Evolutionary conservation across 2,797 vertebrate species (phyloP).

Genomic region (Danio tinwini): DNA sequence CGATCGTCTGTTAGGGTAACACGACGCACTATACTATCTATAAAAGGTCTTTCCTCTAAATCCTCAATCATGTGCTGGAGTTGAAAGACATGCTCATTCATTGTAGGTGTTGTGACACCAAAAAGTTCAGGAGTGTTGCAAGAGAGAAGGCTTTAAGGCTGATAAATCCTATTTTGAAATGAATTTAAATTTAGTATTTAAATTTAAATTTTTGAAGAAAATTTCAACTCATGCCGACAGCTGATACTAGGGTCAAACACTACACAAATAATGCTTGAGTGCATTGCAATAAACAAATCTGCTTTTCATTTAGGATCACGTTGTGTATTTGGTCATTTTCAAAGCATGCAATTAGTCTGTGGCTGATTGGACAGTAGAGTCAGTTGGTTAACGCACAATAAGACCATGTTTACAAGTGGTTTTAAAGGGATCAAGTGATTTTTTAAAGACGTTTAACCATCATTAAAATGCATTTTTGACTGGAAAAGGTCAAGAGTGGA

Average conservation of each 20-base stretch:
- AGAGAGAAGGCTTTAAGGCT: background rate
- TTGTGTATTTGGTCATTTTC: constrained; percentile 28
- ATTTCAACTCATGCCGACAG: background rate
- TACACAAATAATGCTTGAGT: background rate
- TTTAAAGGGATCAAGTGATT: too few relatives aligned
- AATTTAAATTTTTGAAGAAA: too few relatives aligned
- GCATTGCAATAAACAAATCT: constrained; percentile 9
- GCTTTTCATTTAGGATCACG: constrained; percentile 16
- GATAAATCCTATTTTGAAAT: constrained; percentile 18
- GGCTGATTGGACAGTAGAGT: constrained; percentile 2
- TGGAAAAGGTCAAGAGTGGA: too few relatives aligned
- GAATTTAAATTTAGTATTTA: too few relatives aligned
- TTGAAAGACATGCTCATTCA: background rate
- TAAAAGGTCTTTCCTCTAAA: constrained; percentile 8
- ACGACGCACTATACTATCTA: constrained; percentile 18
- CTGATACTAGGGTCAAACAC: background rate
- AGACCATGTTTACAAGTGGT: too few relatives aligned
- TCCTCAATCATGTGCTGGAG: background rate
- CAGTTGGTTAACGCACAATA: too few relatives aligned
- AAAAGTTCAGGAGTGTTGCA: background rate
- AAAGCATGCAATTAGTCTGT: constrained; percentile 4
- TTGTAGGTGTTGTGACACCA: background rate
- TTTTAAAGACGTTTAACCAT: too few relatives aligned
- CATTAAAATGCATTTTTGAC: too few relatives aligned
- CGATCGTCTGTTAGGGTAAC: constrained; percentile 19